Conservation (phyloP, 2,888 invertebrate species). For the Lampropteryx suffumata region DNA sequence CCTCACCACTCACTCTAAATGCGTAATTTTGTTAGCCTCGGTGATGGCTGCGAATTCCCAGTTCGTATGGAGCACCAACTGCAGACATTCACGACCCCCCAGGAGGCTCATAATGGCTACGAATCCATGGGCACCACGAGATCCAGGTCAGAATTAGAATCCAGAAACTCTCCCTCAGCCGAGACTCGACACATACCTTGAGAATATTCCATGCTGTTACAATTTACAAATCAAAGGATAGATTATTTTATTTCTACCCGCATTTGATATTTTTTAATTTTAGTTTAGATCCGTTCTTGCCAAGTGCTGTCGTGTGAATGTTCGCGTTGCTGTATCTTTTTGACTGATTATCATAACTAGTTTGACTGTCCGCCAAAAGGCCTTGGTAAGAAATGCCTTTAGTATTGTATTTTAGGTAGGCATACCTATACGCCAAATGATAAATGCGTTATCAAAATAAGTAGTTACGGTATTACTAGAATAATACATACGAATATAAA, state of each 20-base stretch:
- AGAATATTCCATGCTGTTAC: conserved; percentile 40
- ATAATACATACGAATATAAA: too few species aligned
- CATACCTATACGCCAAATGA: conserved; percentile 21
- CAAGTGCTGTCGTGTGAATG: conserved; percentile 9
- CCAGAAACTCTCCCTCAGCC: conserved; percentile 45
- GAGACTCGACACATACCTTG: conserved; percentile 69
- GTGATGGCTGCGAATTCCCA: conserved; percentile 94
- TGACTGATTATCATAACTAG: background rate
- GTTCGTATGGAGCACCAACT: conserved; percentile 87
- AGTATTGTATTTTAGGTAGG: conserved; percentile 19
- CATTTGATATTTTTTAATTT: conserved; percentile 8
- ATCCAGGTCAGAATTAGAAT: conserved; percentile 87
- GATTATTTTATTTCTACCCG: conserved; percentile 12
- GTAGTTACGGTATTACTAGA: conserved; percentile 8
- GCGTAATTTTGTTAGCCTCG: conserved; percentile 85
- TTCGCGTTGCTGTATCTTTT: background rate
- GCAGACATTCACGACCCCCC: conserved; percentile 71
- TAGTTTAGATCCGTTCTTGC: background rate
- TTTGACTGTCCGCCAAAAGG: conserved; percentile 2
- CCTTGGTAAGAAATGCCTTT: conserved; percentile 3
- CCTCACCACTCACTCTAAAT: conserved; percentile 37
- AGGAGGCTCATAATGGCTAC: conserved; percentile 83
- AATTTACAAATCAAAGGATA: conserved; percentile 2
- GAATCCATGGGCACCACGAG: conserved; percentile 95
- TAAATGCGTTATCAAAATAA: conserved; percentile 13